Percentiles rank a stretch among this genome's conserved stretches.
Conservation (phyloP, 2,888 invertebrate genomes). For the Macrosoma leucophasiata region DNA sequence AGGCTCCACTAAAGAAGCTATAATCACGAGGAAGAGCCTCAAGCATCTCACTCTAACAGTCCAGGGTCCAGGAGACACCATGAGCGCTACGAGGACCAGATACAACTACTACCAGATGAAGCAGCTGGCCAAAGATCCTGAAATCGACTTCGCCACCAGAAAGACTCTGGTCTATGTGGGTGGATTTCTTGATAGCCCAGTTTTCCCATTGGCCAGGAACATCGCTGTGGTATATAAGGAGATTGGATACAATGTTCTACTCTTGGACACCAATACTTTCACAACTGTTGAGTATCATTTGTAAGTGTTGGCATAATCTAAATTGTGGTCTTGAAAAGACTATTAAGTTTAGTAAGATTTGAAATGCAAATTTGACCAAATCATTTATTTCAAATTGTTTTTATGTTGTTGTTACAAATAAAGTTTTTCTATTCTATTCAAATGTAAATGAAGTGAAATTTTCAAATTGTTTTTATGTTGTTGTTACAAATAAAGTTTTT, state of each 20-base stretch:
- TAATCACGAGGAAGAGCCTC: too few relatives aligned
- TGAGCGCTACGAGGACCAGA: constrained; percentile 1
- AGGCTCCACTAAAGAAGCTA: too few relatives aligned
- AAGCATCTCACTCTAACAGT: too few relatives aligned
- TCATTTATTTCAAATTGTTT: too few relatives aligned
- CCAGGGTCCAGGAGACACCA: not conserved
- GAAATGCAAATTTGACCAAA: too few relatives aligned
- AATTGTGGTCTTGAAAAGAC: too few relatives aligned
- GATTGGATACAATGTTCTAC: constrained; percentile 34
- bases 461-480: too few relatives aligned
- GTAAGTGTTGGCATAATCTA: constrained; percentile 47
- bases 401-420: too few relatives aligned
- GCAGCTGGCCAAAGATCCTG: constrained; percentile 35
- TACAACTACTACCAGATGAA: constrained; percentile 48
- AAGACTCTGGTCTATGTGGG: constrained; percentile 47
- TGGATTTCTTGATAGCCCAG: constrained; percentile 48
- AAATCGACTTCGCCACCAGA: constrained; percentile 35
- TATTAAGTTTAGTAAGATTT: too few relatives aligned
- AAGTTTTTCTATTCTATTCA: too few relatives aligned
- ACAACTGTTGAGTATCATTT: constrained; percentile 39
- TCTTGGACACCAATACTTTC: constrained; percentile 39
- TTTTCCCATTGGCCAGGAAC: constrained; percentile 29
- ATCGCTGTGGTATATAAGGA: constrained; percentile 36
- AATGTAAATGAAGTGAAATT: too few relatives aligned
- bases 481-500: too few relatives aligned